These are phyloP conservation scores for Caenorhabditis remanei DNA, from an alignment of 1,140 invertebrate species.

Conservation along the genomic window DNA sequence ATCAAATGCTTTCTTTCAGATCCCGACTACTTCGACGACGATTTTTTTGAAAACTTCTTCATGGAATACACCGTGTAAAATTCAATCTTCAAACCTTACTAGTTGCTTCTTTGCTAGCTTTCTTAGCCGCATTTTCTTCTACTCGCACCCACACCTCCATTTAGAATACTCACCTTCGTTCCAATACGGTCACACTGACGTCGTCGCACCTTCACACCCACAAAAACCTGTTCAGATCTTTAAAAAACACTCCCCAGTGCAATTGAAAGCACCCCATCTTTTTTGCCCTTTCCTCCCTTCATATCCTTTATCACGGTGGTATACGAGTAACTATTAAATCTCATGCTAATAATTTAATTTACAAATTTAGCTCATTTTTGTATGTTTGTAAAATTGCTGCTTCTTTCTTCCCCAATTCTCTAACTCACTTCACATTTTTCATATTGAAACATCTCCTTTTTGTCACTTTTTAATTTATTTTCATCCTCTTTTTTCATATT, in stretches of 20 bases:
- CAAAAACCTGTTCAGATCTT: conserved; percentile 34
- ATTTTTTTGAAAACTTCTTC: conserved; percentile 54
- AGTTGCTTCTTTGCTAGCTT: conserved; percentile 44
- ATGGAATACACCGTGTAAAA: conserved; percentile 16
- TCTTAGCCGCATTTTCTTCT: not conserved
- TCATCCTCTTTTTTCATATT: conserved; percentile 7
- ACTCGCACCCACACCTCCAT: not conserved
- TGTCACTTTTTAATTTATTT: not conserved
- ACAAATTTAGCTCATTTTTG: not conserved
- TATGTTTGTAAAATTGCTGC: conserved; percentile 23
- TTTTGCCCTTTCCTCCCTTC: not conserved
- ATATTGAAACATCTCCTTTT: conserved; percentile 17
- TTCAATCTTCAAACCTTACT: not conserved
- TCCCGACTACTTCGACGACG: conserved; percentile 50
- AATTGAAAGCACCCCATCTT: conserved; percentile 11
- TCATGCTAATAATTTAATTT: not conserved
- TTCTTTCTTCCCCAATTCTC: not conserved
- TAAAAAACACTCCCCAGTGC: conserved; percentile 32
- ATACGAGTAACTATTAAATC: conserved; percentile 35
- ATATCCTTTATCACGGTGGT: conserved; percentile 24
- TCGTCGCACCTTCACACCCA: conserved; percentile 25
- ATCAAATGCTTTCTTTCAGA: not conserved
- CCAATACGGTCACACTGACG: conserved; percentile 20
- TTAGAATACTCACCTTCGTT: conserved; percentile 16
- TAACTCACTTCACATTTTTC: conserved; percentile 49